Conservation (phyloP, 2,113 vertebrate genomes). For the Manacus vitellinus region DNA sequence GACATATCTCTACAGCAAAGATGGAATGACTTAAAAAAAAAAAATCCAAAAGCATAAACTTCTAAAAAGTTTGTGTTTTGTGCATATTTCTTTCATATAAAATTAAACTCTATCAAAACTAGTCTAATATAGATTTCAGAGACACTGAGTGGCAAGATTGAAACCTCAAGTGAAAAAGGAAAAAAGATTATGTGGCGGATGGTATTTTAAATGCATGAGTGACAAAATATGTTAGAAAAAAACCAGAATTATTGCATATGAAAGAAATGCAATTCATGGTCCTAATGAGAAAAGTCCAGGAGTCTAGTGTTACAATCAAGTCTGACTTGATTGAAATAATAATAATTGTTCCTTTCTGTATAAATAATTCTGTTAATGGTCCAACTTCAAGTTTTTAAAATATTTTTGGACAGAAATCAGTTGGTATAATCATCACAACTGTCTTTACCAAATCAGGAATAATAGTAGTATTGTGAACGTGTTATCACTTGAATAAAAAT, state of each 20-base stretch:
- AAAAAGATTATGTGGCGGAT: not conserved
- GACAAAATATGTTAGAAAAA: not conserved
- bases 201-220: not conserved
- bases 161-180: not conserved
- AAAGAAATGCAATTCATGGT: not conserved
- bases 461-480: no score
- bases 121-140: not conserved
- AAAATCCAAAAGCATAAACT: not conserved
- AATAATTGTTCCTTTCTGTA: not conserved
- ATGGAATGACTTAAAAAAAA: not conserved
- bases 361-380: not conserved
- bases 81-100: not conserved
- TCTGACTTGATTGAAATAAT: not conserved
- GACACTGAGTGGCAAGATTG: not conserved
- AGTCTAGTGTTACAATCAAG: not conserved
- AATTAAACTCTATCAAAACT: not conserved
- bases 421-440: not conserved
- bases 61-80: not conserved
- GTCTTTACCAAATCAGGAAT: not conserved
- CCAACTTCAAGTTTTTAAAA: not conserved
- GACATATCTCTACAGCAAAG: not conserved
- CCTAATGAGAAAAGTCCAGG: not conserved
- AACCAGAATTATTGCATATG: fast-evolving
- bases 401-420: not conserved
- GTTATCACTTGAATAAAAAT: not conserved